A percentile compares a stretch with the other conserved stretches of the same genome.
These are phyloP conservation scores for Lophius americanus DNA, from an alignment of 2,797 vertebrate genomes.

Conservation along the genomic window DNA sequence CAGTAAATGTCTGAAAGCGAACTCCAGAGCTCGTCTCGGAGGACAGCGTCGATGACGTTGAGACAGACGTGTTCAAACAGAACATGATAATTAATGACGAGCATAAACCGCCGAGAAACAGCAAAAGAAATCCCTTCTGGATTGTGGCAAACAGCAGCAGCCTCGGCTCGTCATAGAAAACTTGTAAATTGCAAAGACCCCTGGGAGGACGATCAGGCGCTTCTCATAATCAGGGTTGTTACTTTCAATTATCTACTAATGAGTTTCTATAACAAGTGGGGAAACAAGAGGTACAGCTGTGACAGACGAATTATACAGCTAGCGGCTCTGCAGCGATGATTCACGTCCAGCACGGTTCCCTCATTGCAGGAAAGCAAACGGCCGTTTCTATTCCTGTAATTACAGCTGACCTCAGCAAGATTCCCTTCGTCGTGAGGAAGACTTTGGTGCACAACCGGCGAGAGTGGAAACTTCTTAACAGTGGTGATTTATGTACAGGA, in stretches of 20 bases:
- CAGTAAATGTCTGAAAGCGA: not conserved
- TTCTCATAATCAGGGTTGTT: conserved; percentile 72
- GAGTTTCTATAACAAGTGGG: conserved; percentile 83
- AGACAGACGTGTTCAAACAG: conserved; percentile 37
- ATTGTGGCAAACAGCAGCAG: conserved; percentile 35
- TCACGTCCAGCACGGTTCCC: conserved; percentile 36
- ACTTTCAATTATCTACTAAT: conserved; percentile 85
- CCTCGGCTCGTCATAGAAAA: conserved; percentile 46
- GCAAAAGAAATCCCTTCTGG: conserved; percentile 31
- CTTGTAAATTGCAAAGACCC: conserved; percentile 63
- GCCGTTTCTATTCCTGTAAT: not conserved
- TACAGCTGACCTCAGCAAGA: no score
- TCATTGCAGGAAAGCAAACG: conserved; percentile 6
- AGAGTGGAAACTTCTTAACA: no score
- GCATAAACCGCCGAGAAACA: conserved; percentile 40
- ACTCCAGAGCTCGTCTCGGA: conserved; percentile 5
- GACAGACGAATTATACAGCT: conserved; percentile 64
- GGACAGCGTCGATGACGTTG: conserved; percentile 9
- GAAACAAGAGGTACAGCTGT: conserved; percentile 74
- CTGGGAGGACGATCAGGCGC: conserved; percentile 53
- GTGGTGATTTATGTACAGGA: no score
- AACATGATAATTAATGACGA: conserved; percentile 39
- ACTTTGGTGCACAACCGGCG: no score
- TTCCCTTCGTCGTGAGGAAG: no score
- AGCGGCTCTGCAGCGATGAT: conserved; percentile 32